Base-by-base conservation (phyloP, 2,797 vertebrate genomes). In the Enoplosus armatus region DNA sequence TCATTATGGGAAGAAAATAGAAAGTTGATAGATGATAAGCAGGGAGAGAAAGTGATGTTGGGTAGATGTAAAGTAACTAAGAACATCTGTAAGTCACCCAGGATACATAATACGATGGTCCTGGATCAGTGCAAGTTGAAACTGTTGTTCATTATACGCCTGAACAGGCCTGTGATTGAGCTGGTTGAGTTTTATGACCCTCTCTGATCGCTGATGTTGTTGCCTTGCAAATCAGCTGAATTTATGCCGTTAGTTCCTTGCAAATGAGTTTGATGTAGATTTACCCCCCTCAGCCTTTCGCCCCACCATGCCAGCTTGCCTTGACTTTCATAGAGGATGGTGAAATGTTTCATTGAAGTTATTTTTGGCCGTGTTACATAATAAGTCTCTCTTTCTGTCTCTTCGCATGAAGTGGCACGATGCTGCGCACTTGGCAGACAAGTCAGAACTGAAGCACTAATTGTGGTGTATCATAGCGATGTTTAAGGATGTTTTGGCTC, bases 231-330 rank as follows among this genome's bases (percentile, higher is more conserved):
- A 87, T 86, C 80, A 86, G 62, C 71, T 39, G 20, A 74, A 85
- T 79, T 74, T 75, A 78, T 80, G 70, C 60, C 53, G 61, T 71
- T 74, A 58, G 73, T 79, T 84, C 61, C 55, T 72, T 35, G 22
- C 54, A 83, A 88, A 90, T 89, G n/a, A 89, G 79, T 50, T 31
- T 80, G 82, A 88, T 85, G 79, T 82, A 73, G 84, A 85, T 85
- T 70, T 82, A 80, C 74, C 54, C 65, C 73, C 68, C 66, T 80
- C 74, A 79, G 82, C 76, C 58, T 48, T 54, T 41, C 27, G 22
- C 75, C 82, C 56, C 77, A 54, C 43, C 56, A 20, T 9, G 63
- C 61, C 65, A 65, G 76, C 73, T 43, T 60, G 63, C 60, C 79
- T 84, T 76, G 80, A 70, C 72, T 88, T 84, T 80, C 39, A 63